Conservation (phyloP, 2,113 vertebrate genomes). For the Seriola aureovittata region DNA sequence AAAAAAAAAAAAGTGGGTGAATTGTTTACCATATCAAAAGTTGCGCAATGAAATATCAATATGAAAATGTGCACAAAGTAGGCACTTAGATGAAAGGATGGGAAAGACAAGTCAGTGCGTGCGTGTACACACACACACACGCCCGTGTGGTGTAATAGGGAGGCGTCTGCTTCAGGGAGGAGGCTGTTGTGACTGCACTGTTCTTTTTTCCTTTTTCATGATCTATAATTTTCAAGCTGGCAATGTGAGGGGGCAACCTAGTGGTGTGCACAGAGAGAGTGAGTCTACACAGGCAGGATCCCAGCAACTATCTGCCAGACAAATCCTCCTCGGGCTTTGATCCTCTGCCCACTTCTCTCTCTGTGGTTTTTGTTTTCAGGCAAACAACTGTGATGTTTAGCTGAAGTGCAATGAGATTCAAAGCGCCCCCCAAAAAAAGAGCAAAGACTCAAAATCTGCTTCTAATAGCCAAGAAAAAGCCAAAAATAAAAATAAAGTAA, state of each 20-base stretch:
- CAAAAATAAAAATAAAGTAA: slow-evolving; percentile 40
- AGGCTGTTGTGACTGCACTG: slow-evolving; percentile 73
- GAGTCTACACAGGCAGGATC: slow-evolving; percentile 59
- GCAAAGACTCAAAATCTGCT: background rate
- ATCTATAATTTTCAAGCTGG: slow-evolving; percentile 88
- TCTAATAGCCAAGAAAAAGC: slow-evolving; percentile 2
- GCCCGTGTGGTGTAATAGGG: slow-evolving; percentile 66
- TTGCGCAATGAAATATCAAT: slow-evolving; percentile 27
- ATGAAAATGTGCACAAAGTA: slow-evolving; percentile 44
- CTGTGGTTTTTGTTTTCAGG: slow-evolving; percentile 66
- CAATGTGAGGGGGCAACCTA: slow-evolving; percentile 78
- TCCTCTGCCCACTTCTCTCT: slow-evolving; percentile 72
- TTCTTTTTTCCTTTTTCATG: slow-evolving; percentile 75
- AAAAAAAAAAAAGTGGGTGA: slow-evolving; percentile 31
- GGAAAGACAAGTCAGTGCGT: background rate
- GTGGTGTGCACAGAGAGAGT: slow-evolving; percentile 35
- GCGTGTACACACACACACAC: slow-evolving; percentile 36
- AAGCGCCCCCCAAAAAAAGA: background rate
- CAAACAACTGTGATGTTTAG: slow-evolving; percentile 72
- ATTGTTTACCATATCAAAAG: slow-evolving; percentile 39
- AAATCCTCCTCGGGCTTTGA: slow-evolving; percentile 76
- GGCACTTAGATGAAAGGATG: slow-evolving; percentile 28
- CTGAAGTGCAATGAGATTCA: slow-evolving; percentile 58
- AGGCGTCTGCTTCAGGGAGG: slow-evolving; percentile 74
- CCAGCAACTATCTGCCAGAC: slow-evolving; percentile 68